These are phyloP conservation scores for Drosophila nigritarsus DNA, from an alignment of 2,888 invertebrate species.

Conservation along the genomic window DNA sequence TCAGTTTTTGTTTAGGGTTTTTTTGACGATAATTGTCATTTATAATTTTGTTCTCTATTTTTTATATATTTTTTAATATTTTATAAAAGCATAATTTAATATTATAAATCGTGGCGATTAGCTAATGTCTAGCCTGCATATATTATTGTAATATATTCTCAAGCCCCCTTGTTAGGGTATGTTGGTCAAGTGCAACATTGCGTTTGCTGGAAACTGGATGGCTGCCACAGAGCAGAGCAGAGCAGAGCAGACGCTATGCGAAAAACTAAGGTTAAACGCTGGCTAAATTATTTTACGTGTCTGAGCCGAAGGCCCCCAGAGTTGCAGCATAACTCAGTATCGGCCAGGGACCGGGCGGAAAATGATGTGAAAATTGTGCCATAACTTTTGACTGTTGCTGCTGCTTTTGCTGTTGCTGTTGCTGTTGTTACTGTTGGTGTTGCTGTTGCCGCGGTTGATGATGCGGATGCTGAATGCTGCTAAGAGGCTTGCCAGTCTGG, in stretches of 20 bases:
- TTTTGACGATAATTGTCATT: not conserved
- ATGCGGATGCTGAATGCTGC: constrained; percentile 12
- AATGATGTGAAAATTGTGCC: constrained; percentile 83
- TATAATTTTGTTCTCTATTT: no score
- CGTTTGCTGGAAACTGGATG: constrained; percentile 3
- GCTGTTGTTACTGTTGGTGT: constrained; percentile 36
- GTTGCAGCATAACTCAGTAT: constrained; percentile 77
- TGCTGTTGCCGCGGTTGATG: constrained; percentile 38
- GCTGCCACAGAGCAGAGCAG: constrained; percentile 11
- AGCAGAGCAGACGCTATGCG: constrained; percentile 40
- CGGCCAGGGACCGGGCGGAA: constrained; percentile 54
- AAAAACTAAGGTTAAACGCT: constrained; percentile 82
- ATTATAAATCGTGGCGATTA: not conserved
- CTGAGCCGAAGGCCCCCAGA: constrained; percentile 36
- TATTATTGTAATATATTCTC: not conserved
- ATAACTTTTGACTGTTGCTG: constrained; percentile 69
- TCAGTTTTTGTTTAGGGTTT: rapidly evolving
- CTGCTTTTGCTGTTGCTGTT: constrained; percentile 20
- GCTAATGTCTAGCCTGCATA: not conserved
- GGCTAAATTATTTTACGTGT: constrained; percentile 84
- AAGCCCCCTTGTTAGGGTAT: not conserved
- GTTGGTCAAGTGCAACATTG: not conserved
- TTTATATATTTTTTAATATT: not conserved
- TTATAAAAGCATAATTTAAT: not conserved
- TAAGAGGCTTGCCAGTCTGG: constrained; percentile 16